A percentile compares a stretch with the other conserved stretches of the same genome.
Conservation (phyloP, 2,888 invertebrate genomes). For the Xestia xanthographa region DNA sequence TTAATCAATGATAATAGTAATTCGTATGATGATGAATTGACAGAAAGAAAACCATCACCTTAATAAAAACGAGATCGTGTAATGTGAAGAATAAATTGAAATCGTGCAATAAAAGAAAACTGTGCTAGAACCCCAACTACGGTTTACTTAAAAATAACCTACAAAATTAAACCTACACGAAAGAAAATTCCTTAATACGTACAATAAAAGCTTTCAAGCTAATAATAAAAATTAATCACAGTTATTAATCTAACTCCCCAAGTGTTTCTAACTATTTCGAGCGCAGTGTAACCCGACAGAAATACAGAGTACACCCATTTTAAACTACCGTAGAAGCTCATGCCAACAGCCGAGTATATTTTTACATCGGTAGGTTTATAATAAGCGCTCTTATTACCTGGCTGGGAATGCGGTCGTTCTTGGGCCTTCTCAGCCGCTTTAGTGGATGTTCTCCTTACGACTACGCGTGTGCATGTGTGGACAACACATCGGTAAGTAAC, state of each 20-base stretch:
- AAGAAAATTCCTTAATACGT: slow-evolving; percentile 54
- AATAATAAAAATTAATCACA: slow-evolving; percentile 67
- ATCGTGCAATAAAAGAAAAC: slow-evolving; percentile 82
- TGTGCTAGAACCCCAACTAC: slow-evolving; percentile 82
- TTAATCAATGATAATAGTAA: slow-evolving; percentile 56
- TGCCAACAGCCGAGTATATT: slow-evolving; percentile 83
- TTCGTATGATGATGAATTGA: slow-evolving; percentile 57
- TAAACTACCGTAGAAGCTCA: slow-evolving; percentile 85
- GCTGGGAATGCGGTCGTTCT: slow-evolving; percentile 91
- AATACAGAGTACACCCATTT: slow-evolving; percentile 78
- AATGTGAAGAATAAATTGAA: slow-evolving; percentile 76
- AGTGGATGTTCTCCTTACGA: slow-evolving; percentile 91
- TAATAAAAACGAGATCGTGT: slow-evolving; percentile 71
- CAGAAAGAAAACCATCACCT: slow-evolving; percentile 81
- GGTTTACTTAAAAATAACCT: slow-evolving; percentile 67
- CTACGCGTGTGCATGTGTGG: slow-evolving; percentile 90
- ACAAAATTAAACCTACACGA: slow-evolving; percentile 70
- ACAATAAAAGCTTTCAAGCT: slow-evolving; percentile 66
- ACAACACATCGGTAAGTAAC: slow-evolving; percentile 89
- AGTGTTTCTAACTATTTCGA: slow-evolving; percentile 71
- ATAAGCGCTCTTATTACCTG: slow-evolving; percentile 89
- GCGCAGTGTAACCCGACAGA: slow-evolving; percentile 85
- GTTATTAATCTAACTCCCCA: slow-evolving; percentile 64
- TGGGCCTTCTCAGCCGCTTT: slow-evolving; percentile 91
- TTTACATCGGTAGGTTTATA: slow-evolving; percentile 81